Evolutionary conservation across 2,113 vertebrate species (phyloP), one percentile per base, ranked within the genome.

Genomic region (Trochalopteron elliotii): DNA sequence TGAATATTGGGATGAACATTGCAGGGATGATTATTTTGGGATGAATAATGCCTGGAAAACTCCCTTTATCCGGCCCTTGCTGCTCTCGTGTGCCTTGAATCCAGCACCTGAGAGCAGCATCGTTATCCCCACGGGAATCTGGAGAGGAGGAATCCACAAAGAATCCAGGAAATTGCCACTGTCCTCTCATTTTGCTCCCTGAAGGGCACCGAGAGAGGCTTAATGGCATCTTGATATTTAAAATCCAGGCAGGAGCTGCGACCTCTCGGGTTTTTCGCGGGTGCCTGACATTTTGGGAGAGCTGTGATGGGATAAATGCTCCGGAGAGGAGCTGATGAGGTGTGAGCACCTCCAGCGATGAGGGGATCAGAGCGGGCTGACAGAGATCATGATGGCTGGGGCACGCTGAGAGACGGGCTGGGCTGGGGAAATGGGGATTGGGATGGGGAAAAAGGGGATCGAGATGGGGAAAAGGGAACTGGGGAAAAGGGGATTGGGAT

Each of bases 181-280:
- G 37, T 61, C 90, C 40, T 50, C 71, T 64, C 50, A 15, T 42
- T 87, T 57, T 8, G 30, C 87, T 72, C 56, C 93, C 81, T 35
- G 35, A 81, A 71, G 93, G 76, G 81, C 30, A 15, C 17, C 9
- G 20, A 93, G 87, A 86, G 53, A 30, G 5, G 40, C 23, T 83
- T 95, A 91, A 91, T 89, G 87, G 84, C 93, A 87, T 91, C 93
- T 94, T 95, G 95, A 77, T 96, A 87, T 94, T 97, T 95, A 65
- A 76, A 87, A 44, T 0, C 4, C 87, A 90, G 81, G 65, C 89
- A 79, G 91, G 89, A 92, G 74, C 53, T 42, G 81, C n/a, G 61
- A 61, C 49, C 28, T 30, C 69, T 50, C 30, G 15, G 15, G 15
- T 19, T 93, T 89, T 72, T 64, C 49, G 12, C 63, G 28, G 69